Base-by-base conservation (phyloP, 2,113 vertebrate species). In the Rhinolophus sinicus region DNA sequence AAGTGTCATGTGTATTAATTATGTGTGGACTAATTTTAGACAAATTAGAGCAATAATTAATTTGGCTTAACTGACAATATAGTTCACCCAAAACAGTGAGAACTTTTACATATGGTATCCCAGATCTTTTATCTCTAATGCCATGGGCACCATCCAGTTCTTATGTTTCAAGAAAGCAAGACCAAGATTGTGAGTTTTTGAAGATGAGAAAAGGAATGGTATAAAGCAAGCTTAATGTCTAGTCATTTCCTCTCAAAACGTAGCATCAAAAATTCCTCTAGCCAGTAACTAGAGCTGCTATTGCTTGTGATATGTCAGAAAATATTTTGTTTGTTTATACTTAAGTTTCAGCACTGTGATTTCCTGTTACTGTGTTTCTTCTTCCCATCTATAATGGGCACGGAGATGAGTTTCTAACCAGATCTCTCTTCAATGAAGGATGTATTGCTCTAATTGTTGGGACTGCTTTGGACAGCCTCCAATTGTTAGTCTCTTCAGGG, bases 351-450 rank as follows among this genome's bases (percentile, higher is more conserved):
- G 35, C 62, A 52, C 28, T 78, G 22, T 47, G 33, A 83, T 90
- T 96, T 96, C 69, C 62, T 65, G 3, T 62, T 62, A 47, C 52
- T 58, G 26, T 83, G 81, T 40, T 92, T 94, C 14, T 93, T 58
- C 54, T 76, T 87, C 62, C 40, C 28, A 35, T 77, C 35, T 89
- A 26, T 69, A 26, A 6, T 18, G 14, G 58, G 75, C 35, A 81
- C 24, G 60, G 12, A 52, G 15, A 73, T 77, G 6, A 93, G 9
- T 13, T 21, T 77, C 76, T 88, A 44, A 84, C 33, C 4, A 73
- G 82, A 95, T 75, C 15, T 30, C 33, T 26, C 82, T 62, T 85
- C 44, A 85, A 2, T 22, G 30, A 95, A 67, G 35, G 19, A 44
- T 44, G 64, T 52, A 52, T 64, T 76, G 58, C 35, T 72, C 33